Evolutionary conservation across 2,888 invertebrate species (phyloP), one percentile per base, ranked within the genome.

Genomic region (Agonum fuliginosum): DNA sequence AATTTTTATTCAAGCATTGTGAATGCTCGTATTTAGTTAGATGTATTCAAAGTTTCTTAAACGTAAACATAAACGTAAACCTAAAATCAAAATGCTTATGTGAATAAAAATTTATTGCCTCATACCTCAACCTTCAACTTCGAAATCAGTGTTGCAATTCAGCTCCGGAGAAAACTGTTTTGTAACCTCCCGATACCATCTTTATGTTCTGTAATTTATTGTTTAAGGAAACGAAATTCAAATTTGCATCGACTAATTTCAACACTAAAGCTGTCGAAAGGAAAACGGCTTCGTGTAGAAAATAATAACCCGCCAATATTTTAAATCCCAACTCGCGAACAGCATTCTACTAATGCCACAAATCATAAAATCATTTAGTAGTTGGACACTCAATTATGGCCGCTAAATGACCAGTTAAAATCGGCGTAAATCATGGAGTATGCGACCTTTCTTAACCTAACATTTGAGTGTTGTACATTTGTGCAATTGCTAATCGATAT

Each of bases 281-380:
- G n/a, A n/a, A n/a, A n/a, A n/a, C n/a, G n/a, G n/a, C n/a, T n/a
- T 62, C 0, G 58, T 24, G 27, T 2, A n/a, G n/a, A n/a, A n/a
- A n/a, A n/a, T n/a, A n/a, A n/a, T n/a, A n/a, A n/a, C n/a, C n/a
- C n/a, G n/a, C n/a, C n/a, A n/a, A n/a, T n/a, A n/a, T n/a, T n/a
- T 54, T 54, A 22, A 12, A 30, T 46, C 46, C 3, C 17, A 6
- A 54, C 22, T 22, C 10, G 30, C 34, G 30, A 62, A 62, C 30
- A 34, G 27, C 58, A 27, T 67, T 37, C 62, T 74, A 65, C 74
- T 65, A 75, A 67, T 41, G 75, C 75, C 65, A 75, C 75, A 75
- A 75, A 75, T 75, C 75, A 75, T 75, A 67, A 75, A 65, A 75
- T 75, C 75, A 75, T 75, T 75, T 75, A 75, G 67, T 34, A 22